Evolutionary conservation across 2,888 invertebrate genomes (phyloP).

Genomic region (Perizoma flavofasciatum): DNA sequence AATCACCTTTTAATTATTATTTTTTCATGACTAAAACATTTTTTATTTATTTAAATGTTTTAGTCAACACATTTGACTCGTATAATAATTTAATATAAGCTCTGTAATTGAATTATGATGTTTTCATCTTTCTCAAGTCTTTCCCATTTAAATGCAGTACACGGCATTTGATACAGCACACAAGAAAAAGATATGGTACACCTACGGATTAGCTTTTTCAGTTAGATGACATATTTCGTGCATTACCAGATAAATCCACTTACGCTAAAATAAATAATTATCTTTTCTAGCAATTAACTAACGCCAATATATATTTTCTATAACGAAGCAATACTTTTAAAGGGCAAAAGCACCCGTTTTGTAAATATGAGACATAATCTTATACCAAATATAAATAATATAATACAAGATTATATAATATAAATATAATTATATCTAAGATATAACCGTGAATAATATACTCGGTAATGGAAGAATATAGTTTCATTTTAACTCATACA

Average conservation of each 20-base stretch:
- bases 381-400: conserved; percentile 2
- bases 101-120: background rate
- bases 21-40: too few relatives aligned
- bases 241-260: background rate
- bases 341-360: conserved; percentile 20
- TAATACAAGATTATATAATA: too few relatives aligned
- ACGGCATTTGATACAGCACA: background rate
- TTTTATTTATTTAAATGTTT: too few relatives aligned
- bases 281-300: conserved; percentile 17
- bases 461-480: conserved; percentile 8
- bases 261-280: background rate
- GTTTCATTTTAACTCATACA: conserved; percentile 3
- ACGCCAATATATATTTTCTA: conserved; percentile 14
- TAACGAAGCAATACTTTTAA: conserved; percentile 18
- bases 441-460: background rate
- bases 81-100: conserved; percentile 16
- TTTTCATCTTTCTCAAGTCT: background rate
- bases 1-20: too few relatives aligned
- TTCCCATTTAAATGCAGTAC: background rate
- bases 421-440: background rate
- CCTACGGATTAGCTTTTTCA: background rate
- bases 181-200: background rate
- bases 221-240: background rate
- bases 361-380: conserved; percentile 17
- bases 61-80: background rate